A percentile compares a stretch with the other conserved stretches of the same genome.
phyloP scores from a whole-genome alignment of 92 coral and sea anemone genomes.

The Epizoanthus scotinus region DNA sequence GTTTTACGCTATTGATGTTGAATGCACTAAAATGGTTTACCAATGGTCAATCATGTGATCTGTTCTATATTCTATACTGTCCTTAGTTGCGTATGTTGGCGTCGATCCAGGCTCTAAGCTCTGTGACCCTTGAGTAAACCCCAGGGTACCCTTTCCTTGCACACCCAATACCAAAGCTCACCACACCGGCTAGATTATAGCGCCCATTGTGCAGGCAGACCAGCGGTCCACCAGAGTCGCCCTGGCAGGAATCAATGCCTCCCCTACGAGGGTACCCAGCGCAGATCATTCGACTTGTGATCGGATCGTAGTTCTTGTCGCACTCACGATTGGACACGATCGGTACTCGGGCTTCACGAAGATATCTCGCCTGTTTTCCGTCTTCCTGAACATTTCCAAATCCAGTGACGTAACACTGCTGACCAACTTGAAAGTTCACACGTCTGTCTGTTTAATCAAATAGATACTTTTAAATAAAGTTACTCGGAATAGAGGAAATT shows the following conservation, averaged over 20 bases:
- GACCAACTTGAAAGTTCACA: slow-evolving; percentile 46
- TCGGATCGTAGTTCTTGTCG: slow-evolving; percentile 26
- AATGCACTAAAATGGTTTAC: no score
- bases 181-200: slow-evolving; percentile 60
- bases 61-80: no score
- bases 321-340: slow-evolving; percentile 37
- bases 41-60: no score
- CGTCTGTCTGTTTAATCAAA: slow-evolving; percentile 4
- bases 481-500: no score
- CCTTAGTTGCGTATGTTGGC: slow-evolving; percentile 19
- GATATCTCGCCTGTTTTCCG: slow-evolving; percentile 49
- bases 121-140: slow-evolving; percentile 57
- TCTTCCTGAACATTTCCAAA: slow-evolving; percentile 50
- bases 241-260: slow-evolving; percentile 67
- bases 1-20: no score
- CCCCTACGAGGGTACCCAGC: slow-evolving; percentile 65
- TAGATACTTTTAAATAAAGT: background rate
- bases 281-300: slow-evolving; percentile 54
- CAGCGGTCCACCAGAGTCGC: slow-evolving; percentile 82
- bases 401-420: slow-evolving; percentile 59
- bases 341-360: slow-evolving; percentile 60
- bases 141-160: slow-evolving; percentile 61
- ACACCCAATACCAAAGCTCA: slow-evolving; percentile 68
- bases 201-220: slow-evolving; percentile 54
- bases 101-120: slow-evolving; percentile 48